Evolutionary conservation across 35 echinoderm and acorn worm genomes (phyloP), one percentile per base, ranked within the genome.

Genomic region (Strongylocentrotus purpuratus): DNA sequence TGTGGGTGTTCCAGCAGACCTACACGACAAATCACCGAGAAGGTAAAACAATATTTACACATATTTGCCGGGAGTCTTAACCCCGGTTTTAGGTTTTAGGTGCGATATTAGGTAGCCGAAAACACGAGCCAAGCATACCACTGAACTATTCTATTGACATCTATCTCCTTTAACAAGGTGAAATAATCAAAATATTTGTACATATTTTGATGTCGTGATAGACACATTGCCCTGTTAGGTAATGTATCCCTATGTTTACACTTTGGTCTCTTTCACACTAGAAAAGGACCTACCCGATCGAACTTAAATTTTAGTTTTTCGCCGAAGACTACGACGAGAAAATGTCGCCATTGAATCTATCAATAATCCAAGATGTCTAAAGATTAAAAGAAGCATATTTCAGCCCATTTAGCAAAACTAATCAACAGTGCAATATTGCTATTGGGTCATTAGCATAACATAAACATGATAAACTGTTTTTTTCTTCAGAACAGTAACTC

Each of bases 181-280:
- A 78, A 78, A 78, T 78, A 78, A 78, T 78, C 65, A 78, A 78
- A 78, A 78, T 78, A 78, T 78, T 78, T 78, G 65, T n/a, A 78
- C 18, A 15, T 78, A 28, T 41, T 41, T 41, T n/a, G 22, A 78
- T 78, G 65, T 22, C 65, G 4, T 78, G 65, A 78, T 78, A 78
- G 65, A n/a, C 65, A 78, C 65, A 78, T 28, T 9, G 65, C 20
- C 28, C 65, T 78, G 65, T 78, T 78, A 78, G 65, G 65, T 78
- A 78, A 78, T 78, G 65, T 7, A 78, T 78, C 65, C 65, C 28
- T n/a, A n/a, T 78, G 65, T 78, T 78, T 78, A 78, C 65, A 25
- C 20, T 22, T 78, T n/a, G 15, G 65, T 78, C 65, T 18, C 20
- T 28, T 78, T 78, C 65, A 78, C 65, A 78, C 25, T 28, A 15